Evolutionary conservation across 2,888 invertebrate species (phyloP), one percentile per base, ranked within the genome.

Genomic region (Phyllotreta striolata): DNA sequence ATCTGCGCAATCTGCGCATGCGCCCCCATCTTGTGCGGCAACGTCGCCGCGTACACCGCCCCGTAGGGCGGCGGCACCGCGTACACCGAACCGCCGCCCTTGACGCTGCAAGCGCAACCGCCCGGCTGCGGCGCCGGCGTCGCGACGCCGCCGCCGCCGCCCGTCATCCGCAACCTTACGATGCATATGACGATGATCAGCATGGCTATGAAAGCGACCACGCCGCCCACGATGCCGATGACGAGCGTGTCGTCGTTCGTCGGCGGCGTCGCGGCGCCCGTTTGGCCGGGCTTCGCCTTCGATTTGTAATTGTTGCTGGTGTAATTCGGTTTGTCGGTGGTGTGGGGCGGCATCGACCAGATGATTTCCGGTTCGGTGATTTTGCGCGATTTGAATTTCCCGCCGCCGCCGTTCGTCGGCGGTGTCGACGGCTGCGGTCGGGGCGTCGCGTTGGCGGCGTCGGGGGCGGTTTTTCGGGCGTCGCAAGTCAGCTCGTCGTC

Each of bases 151-250:
- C 88, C 88, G n/a, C 86, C 88, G 8, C 86, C 88, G 88, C 66
- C 90, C 84, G 74, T 75, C 78, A 81, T 81, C 56, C 77, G 70
- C 51, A 75, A 68, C 10, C 95, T 86, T 38, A 95, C 91, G 43
- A 95, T 91, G 77, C 95, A 96, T 70, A 94, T 94, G n/a, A 90
- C 89, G 35, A 95, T 90, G 39, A 95, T 91, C 58, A 95, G 85
- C 68, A 95, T 91, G 8, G 92, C 92, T 70, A 96, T 94, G 77
- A 96, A 93, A 1, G 92, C 93, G 0, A 96, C 94, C 0, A 95
- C 95, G 1, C 95, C 95, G 0, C 95, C 95, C 0, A 95, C 95
- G 70, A 96, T 95, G n/a, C 94, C 94, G 64, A 96, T 95, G 56
- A 96, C 95, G n/a, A 96, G 84, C 3, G 94, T 95, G 73, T 95